Evolutionary conservation across 2,888 invertebrate genomes (phyloP).

Genomic region (Oligia strigilis): DNA sequence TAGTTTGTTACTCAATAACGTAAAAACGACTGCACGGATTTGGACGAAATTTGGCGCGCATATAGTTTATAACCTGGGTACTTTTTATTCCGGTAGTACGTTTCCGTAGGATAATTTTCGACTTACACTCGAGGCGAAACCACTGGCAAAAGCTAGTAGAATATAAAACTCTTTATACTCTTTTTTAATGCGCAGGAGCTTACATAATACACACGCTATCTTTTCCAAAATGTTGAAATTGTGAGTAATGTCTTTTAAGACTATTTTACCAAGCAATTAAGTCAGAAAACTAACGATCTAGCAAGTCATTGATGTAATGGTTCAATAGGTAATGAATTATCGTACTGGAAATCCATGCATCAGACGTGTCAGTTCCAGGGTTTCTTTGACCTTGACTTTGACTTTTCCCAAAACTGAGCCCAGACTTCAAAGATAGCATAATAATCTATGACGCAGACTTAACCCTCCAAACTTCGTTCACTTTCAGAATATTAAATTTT

Average conservation of each 20-base stretch:
- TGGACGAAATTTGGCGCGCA: not conserved
- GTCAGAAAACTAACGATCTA: no score
- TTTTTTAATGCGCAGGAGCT: not conserved
- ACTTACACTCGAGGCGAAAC: not conserved
- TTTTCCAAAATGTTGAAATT: no score
- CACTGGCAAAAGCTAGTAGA: not conserved
- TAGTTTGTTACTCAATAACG: no score
- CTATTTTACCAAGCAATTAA: no score
- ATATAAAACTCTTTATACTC: not conserved
- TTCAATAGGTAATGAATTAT: slow-evolving; percentile 11
- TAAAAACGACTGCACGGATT: no score
- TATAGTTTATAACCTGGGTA: not conserved
- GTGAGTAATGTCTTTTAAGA: no score
- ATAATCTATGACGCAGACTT: slow-evolving; percentile 51
- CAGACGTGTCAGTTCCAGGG: not conserved
- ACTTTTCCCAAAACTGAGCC: not conserved
- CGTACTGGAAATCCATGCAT: slow-evolving; percentile 7
- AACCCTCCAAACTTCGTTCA: slow-evolving; percentile 68
- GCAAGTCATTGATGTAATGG: no score
- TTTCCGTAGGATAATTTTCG: not conserved
- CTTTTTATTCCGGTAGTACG: not conserved
- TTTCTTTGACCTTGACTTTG: no score
- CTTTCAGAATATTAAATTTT: slow-evolving; percentile 84
- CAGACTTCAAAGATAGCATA: slow-evolving; percentile 55
- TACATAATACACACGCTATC: not conserved